A percentile compares a stretch with the other conserved stretches of the same genome.
These are phyloP conservation scores for Rhinophrynus dorsalis DNA, from an alignment of 2,797 vertebrate genomes.

Conservation along the genomic window DNA sequence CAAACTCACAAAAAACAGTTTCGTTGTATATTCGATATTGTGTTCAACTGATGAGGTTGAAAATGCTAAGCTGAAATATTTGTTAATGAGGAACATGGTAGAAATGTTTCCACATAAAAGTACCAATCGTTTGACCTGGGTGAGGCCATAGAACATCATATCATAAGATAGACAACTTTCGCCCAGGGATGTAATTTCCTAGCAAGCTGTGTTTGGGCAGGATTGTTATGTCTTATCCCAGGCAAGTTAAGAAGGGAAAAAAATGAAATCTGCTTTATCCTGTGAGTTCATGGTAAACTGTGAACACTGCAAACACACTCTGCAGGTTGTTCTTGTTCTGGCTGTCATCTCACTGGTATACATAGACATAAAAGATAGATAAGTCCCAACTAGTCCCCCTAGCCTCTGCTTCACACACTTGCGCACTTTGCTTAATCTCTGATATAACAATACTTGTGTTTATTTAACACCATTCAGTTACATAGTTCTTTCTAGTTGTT, in stretches of 20 bases:
- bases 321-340: constrained; percentile 25
- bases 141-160: constrained; percentile 4
- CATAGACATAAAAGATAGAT: constrained; percentile 9
- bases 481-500: constrained; percentile 11
- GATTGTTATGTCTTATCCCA: constrained; percentile 37
- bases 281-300: constrained; percentile 11
- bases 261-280: constrained; percentile 30
- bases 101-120: constrained; percentile 5
- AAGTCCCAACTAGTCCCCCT: constrained; percentile 27
- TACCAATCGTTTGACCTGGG: constrained; percentile 23
- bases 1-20: too few species aligned
- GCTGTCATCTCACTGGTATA: constrained; percentile 15
- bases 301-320: constrained; percentile 23
- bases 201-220: constrained; percentile 38
- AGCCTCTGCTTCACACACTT: constrained; percentile 8
- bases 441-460: constrained; percentile 18
- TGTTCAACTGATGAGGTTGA: not conserved
- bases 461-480: constrained; percentile 15
- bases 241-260: constrained; percentile 6
- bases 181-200: constrained; percentile 21
- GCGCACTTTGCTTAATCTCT: constrained; percentile 25
- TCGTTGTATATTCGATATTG: too few species aligned
- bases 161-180: constrained; percentile 6
- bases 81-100: constrained; percentile 4
- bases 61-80: constrained; percentile 7